These are phyloP conservation scores for Luffia ferchaultella DNA, from an alignment of 2,888 invertebrate genomes.

Conservation along the genomic window DNA sequence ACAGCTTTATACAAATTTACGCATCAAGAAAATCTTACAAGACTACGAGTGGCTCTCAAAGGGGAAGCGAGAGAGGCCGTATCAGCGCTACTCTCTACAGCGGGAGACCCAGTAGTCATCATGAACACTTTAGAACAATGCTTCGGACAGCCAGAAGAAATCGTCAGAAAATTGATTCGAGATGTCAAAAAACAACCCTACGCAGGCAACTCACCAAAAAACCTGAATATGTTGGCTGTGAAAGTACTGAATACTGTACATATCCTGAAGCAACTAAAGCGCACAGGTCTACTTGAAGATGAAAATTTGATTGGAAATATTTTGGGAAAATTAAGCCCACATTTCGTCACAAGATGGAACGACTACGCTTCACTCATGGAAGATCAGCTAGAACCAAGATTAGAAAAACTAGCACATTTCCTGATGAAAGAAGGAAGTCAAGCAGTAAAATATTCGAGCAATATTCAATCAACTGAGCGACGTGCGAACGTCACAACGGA, in stretches of 20 bases:
- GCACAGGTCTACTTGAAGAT: background rate
- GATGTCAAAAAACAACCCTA: background rate
- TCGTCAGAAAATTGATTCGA: background rate
- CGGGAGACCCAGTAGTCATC: background rate
- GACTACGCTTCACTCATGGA: background rate
- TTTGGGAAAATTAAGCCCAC: background rate
- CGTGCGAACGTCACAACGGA: no score
- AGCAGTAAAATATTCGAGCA: no score
- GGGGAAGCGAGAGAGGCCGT: background rate
- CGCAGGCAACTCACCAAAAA: background rate
- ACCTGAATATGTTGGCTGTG: background rate
- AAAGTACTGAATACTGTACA: background rate
- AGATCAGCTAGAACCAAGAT: no score
- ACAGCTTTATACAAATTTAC: background rate
- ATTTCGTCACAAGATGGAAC: background rate
- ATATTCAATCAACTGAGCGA: no score
- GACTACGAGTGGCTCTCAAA: background rate
- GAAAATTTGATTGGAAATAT: background rate
- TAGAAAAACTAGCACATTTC: no score
- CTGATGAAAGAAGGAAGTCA: no score
- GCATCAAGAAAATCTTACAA: background rate
- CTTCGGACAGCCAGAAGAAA: background rate
- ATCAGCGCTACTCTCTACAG: background rate
- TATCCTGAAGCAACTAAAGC: background rate
- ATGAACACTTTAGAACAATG: background rate